phyloP scores from a whole-genome alignment of 2,888 invertebrate genomes.

The Tetranychus truncatus region DNA sequence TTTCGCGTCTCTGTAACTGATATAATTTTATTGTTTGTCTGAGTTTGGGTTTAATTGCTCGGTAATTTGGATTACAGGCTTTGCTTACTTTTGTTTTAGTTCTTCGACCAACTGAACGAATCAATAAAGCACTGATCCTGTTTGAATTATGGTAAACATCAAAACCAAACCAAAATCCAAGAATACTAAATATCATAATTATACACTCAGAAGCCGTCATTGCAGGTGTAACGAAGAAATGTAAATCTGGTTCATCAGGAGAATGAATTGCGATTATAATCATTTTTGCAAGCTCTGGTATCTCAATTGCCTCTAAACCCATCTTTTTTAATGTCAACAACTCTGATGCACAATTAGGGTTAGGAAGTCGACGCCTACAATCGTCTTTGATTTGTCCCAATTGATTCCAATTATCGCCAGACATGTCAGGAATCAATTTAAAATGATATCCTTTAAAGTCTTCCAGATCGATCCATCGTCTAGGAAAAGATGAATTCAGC shows the following conservation, averaged over 20 bases:
- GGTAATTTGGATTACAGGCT: too few species aligned
- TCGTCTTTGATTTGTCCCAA: background rate
- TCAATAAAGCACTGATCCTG: background rate
- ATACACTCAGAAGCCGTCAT: background rate
- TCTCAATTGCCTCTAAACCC: background rate
- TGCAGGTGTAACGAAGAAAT: background rate
- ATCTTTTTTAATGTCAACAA: background rate
- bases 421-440: background rate
- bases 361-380: background rate
- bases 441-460: background rate
- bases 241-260: background rate
- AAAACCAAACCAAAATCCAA: background rate
- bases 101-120: background rate
- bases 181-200: background rate
- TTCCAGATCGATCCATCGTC: background rate
- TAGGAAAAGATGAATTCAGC: background rate
- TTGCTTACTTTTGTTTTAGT: too few species aligned
- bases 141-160: background rate
- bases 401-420: background rate
- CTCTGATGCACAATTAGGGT: background rate
- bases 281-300: background rate
- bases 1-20: too few species aligned
- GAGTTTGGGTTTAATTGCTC: too few species aligned
- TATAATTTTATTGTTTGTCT: too few species aligned
- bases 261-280: background rate